A percentile compares a stretch with the other conserved stretches of the same genome.
These are phyloP conservation scores for Daktulosphaira vitifoliae DNA, from an alignment of 1,140 invertebrate genomes.

Conservation along the genomic window DNA sequence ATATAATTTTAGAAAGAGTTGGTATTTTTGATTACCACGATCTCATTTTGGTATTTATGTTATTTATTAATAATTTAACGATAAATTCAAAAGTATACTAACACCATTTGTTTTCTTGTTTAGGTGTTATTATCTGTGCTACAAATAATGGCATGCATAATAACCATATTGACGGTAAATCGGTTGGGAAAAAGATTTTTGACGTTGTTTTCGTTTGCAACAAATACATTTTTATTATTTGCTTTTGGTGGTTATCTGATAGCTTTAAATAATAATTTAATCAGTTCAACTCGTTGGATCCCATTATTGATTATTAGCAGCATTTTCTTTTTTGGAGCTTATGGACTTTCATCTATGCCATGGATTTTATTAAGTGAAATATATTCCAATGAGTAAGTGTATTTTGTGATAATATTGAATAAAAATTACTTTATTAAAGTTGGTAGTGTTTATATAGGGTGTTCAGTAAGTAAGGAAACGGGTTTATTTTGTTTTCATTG, in stretches of 20 bases:
- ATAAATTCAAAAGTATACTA: no score
- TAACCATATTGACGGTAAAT: not conserved
- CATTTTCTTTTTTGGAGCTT: conserved; percentile 32
- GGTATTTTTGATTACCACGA: not conserved
- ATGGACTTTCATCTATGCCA: conserved; percentile 32
- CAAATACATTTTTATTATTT: not conserved
- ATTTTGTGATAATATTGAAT: no score
- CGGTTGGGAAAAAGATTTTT: conserved; percentile 30
- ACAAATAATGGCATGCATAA: not conserved
- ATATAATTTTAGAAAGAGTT: not conserved
- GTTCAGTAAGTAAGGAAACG: not conserved
- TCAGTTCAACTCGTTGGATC: conserved; percentile 26
- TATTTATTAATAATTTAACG: no score
- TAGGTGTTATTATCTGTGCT: conserved; percentile 10
- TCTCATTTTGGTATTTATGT: not conserved
- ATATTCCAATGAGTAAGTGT: conserved; percentile 36
- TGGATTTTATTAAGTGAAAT: conserved; percentile 38
- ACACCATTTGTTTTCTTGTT: not conserved
- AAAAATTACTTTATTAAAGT: no score
- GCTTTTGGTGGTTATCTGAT: conserved; percentile 11
- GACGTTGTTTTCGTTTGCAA: not conserved
- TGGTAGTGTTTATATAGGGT: no score
- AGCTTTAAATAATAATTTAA: not conserved
- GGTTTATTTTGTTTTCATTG: no score
- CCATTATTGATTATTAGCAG: conserved; percentile 30